A percentile compares a stretch with the other conserved stretches of the same genome.
Evolutionary conservation across 2,113 vertebrate genomes (phyloP).

Genomic region (Gyps fulvus): DNA sequence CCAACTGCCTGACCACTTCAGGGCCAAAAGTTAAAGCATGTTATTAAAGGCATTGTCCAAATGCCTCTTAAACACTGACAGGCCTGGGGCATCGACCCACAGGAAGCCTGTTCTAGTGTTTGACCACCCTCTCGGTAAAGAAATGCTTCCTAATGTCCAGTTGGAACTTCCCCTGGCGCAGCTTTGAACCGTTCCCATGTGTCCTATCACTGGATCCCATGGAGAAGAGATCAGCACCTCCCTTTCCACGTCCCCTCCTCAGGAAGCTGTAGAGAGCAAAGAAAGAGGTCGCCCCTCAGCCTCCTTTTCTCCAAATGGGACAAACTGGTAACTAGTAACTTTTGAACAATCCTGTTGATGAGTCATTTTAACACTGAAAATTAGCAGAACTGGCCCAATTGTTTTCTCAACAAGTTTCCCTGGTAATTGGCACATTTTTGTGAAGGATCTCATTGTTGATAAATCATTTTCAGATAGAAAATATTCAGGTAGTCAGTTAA

Average conservation of each 20-base stretch:
- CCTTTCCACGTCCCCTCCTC: neutral
- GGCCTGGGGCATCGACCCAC: neutral
- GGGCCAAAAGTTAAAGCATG: neutral
- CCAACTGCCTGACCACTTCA: neutral
- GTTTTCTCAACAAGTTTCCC: neutral
- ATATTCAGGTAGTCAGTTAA: neutral
- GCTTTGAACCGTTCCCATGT: neutral
- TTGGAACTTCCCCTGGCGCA: neutral
- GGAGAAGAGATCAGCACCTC: neutral
- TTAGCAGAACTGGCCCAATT: neutral
- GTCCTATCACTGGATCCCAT: neutral
- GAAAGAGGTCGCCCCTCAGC: neutral
- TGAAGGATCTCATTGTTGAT: neutral
- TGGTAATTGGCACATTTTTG: neutral
- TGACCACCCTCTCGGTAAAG: neutral
- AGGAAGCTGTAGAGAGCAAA: neutral
- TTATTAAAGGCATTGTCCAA: neutral
- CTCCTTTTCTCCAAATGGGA: neutral
- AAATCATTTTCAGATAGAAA: neutral
- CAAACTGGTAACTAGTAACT: neutral
- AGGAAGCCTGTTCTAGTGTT: neutral
- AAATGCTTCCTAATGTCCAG: neutral
- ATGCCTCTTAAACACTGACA: neutral
- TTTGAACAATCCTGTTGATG: neutral
- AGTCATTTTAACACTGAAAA: neutral